Base-by-base conservation (phyloP, 2,113 vertebrate genomes). In the Leptosomus discolor region DNA sequence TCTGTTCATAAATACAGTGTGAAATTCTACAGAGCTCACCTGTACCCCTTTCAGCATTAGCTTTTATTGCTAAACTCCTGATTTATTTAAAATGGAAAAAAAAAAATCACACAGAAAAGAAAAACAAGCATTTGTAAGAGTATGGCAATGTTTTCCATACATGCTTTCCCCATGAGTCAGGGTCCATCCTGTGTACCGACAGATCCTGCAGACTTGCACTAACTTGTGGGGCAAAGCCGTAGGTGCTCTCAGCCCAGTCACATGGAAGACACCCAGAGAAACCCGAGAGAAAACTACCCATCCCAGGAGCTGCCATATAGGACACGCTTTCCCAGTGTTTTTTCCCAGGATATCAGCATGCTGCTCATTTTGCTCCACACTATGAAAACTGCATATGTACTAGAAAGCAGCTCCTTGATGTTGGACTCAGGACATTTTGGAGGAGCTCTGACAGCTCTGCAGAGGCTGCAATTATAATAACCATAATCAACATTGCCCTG, bases 121-220 rank as follows among this genome's bases (percentile, higher is more conserved):
- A 92, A 78, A 65, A 14, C 63, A 80, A 46, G 77, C 23, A 63
- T 80, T 83, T 67, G 86, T 56, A 85, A 82, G 81, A 90, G 77
- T 12, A 91, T 8, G 67, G 69, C 76, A 92, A 20, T 0, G 3
- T 88, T 95, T 95, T 92, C 95, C 90, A 89, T 54, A 70, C 80
- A 2, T 91, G 95, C 77, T 80, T 97, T 92, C 50, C 84, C 88
- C 8, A 1, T 95, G 95, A 95, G 91, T 96, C 95, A 97, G 77
- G 97, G 93, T 90, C 96, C 93, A 58, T 78, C 67, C 83, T 67
- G 53, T n/a, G 54, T 15, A 74, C 80, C 56, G 86, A 91, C 95
- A 85, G 86, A 87, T 94, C 88, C 87, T 73, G 80, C 85, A 87
- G 88, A 67, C 94, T 85, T 96, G 96, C 86, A 46, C 29, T 2